Evolutionary conservation across 2,113 vertebrate genomes (phyloP), one percentile per base, ranked within the genome.

Genomic region (Toxotes jaculatrix): DNA sequence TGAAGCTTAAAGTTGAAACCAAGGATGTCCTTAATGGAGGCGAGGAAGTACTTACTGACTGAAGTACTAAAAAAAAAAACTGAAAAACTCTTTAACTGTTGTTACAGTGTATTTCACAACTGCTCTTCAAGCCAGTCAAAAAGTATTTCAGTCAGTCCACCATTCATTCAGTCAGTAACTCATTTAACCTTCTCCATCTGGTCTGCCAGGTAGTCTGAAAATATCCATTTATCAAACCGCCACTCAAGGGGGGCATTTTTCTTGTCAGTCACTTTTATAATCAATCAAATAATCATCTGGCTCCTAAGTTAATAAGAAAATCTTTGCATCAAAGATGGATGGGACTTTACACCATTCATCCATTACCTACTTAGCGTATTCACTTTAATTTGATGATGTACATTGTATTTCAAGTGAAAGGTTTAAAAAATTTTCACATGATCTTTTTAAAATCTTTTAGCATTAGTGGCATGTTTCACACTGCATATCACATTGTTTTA

Each of bases 161-260:
- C 64, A 47, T 62, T 83, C 45, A 82, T 56, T 59, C 34, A 66
- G 73, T 59, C 42, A 66, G 67, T 17, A 51, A 60, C 27, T 61
- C 1, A 31, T 62, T 84, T 66, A 72, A 66, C 42, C 68, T 73
- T 66, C 59, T 42, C 13, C 76, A 60, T 75, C 59, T 38, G n/a
- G 8, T 64, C 42, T 42, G 73, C 32, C 74, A 72, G 57, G 71
- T 66, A 59, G 27, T 31, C 23, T 3, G 7, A 10, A 23, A 23
- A n/a, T 45, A n/a, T 60, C 23, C 31, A 62, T 81, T 36, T 13
- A 64, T 62, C 74, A 80, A 19, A 74, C 27, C 23, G 31, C 27
- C 23, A 40, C 57, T 80, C 65, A 38, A 42, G n/a, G 31, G n/a
- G 31, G 11, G 21, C 53, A 65, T 43, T 62, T 81, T 73, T 32